Percentiles rank a stretch among this genome's conserved stretches.
phyloP scores from a whole-genome alignment of 2,797 vertebrate genomes.

The Staurois parvus region DNA sequence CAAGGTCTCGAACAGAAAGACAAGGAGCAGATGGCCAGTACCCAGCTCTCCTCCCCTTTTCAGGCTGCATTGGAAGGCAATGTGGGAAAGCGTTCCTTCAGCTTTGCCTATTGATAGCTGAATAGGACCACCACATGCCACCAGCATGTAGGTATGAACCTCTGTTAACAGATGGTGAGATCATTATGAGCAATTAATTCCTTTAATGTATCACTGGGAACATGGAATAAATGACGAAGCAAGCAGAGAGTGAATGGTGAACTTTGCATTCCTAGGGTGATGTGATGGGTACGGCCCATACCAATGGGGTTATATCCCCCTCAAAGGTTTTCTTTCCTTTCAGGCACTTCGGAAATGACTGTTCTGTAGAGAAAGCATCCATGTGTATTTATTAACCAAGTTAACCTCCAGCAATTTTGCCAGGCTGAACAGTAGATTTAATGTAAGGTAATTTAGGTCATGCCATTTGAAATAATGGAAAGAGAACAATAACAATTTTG shows the following conservation, averaged over 20 bases:
- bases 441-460: conserved; percentile 67
- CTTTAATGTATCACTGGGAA: conserved; percentile 97
- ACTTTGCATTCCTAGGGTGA: conserved; percentile 75
- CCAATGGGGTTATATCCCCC: conserved; percentile 80
- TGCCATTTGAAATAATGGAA: conserved; percentile 39
- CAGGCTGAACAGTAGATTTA: conserved; percentile 75
- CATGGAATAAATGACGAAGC: conserved; percentile 91
- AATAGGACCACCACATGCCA: conserved; percentile 92
- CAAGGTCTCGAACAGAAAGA: conserved; percentile 91
- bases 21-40: conserved; percentile 97
- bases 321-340: conserved; percentile 71
- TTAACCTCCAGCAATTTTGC: conserved; percentile 68
- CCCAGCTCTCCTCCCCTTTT: conserved; percentile 90
- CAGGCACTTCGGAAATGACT: conserved; percentile 75
- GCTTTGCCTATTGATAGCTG: conserved; percentile 83
- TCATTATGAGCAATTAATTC: conserved; percentile 99
- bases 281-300: conserved; percentile 73
- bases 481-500: conserved; percentile 32
- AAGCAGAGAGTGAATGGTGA: conserved; percentile 80
- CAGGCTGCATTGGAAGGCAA: conserved; percentile 84
- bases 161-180: conserved; percentile 97
- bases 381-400: conserved; percentile 75
- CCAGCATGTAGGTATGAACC: conserved; percentile 93
- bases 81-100: conserved; percentile 82
- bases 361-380: conserved; percentile 71